A percentile compares a stretch with the other conserved stretches of the same genome.
These are phyloP conservation scores for Papilio glaucus DNA, from an alignment of 1,140 invertebrate species.

Conservation along the genomic window DNA sequence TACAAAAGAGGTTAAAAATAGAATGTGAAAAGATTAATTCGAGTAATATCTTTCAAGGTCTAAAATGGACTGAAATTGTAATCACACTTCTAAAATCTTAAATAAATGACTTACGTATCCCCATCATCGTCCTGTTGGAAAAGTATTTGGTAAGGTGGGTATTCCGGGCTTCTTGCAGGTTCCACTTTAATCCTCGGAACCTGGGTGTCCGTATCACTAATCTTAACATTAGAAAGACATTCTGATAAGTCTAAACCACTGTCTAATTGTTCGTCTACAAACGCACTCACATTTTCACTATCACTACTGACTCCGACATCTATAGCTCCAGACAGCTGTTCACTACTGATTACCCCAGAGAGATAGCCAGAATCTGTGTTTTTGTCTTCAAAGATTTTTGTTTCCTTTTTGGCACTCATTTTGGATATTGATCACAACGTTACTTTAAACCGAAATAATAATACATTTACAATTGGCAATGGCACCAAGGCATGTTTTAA, in stretches of 20 bases:
- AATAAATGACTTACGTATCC: conserved; percentile 86
- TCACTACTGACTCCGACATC: conserved; percentile 49
- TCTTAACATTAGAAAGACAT: conserved; percentile 51
- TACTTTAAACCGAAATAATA: conserved; percentile 29
- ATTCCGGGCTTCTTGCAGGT: conserved; percentile 42
- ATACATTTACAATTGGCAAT: conserved; percentile 44
- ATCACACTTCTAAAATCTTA: conserved; percentile 20
- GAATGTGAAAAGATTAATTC: conserved; percentile 1
- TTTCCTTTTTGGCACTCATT: conserved; percentile 77
- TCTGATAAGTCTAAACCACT: conserved; percentile 61
- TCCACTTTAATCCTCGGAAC: conserved; percentile 47
- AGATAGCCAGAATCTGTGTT: conserved; percentile 67
- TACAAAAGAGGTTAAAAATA: conserved; percentile 8
- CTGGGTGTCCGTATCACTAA: conserved; percentile 46
- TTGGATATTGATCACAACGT: conserved; percentile 45
- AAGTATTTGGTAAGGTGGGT: conserved; percentile 79
- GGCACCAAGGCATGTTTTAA: conserved; percentile 63
- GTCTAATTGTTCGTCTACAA: conserved; percentile 48
- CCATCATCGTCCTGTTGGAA: conserved; percentile 88
- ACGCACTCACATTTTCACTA: conserved; percentile 67
- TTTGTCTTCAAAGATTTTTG: conserved; percentile 66
- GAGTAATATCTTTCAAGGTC: conserved; percentile 3
- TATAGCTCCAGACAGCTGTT: conserved; percentile 43
- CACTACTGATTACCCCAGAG: conserved; percentile 55
- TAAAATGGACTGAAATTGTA: neutral